These are phyloP conservation scores for Machimus rusticus DNA, from an alignment of 2,888 invertebrate genomes.

Conservation along the genomic window DNA sequence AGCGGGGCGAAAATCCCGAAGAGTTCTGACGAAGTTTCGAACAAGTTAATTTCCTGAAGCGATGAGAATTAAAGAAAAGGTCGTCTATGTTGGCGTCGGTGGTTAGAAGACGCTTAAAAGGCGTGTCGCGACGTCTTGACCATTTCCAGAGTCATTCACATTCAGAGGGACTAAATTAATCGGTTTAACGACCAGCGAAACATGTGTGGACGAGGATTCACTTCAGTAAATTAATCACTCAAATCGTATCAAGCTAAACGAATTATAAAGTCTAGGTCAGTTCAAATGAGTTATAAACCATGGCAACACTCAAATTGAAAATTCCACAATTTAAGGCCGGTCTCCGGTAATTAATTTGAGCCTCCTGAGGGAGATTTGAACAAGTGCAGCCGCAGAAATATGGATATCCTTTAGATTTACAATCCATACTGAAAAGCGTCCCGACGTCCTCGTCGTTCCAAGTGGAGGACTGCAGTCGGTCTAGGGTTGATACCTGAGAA, in stretches of 20 bases:
- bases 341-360: not conserved
- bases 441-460: not conserved
- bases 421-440: not conserved
- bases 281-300: slow-evolving; percentile 2
- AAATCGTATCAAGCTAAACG: not conserved
- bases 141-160: not conserved
- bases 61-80: not conserved
- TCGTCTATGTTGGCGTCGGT: not conserved
- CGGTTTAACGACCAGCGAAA: not conserved
- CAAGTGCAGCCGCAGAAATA: not conserved
- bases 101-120: not conserved
- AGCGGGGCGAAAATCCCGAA: not conserved
- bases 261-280: not conserved
- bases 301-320: slow-evolving; percentile 9
- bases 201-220: not conserved
- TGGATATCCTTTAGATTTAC: not conserved
- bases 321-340: not conserved
- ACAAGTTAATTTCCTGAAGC: not conserved
- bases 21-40: not conserved
- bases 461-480: not conserved
- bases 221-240: not conserved
- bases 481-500: not conserved
- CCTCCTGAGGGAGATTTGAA: not conserved
- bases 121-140: not conserved
- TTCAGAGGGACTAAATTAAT: not conserved